A percentile compares a stretch with the other conserved stretches of the same genome.
These are phyloP conservation scores for Heterochromis multidens DNA, from an alignment of 2,113 vertebrate genomes.

Conservation along the genomic window DNA sequence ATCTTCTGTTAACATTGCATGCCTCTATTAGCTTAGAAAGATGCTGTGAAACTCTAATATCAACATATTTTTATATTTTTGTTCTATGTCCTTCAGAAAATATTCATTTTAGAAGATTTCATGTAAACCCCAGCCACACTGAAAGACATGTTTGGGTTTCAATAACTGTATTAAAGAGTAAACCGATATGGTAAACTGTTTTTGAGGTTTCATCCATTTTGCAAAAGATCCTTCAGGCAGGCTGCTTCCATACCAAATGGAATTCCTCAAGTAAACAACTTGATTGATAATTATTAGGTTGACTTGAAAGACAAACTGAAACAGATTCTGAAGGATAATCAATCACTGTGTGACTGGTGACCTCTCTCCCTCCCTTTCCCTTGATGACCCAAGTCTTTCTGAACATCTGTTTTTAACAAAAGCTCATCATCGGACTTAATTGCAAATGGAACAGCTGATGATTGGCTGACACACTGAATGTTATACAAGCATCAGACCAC, in stretches of 20 bases:
- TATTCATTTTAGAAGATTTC: not conserved
- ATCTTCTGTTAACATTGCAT: not conserved
- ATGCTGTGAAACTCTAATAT: not conserved
- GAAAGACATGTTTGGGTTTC: not conserved
- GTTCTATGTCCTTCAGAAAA: not conserved
- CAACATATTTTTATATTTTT: not conserved
- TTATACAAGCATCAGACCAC: not conserved
- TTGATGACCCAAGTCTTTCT: not conserved
- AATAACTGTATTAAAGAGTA: not conserved
- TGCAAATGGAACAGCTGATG: not conserved
- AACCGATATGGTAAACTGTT: not conserved
- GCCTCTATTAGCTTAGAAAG: not conserved
- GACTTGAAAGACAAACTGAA: slow-evolving; percentile 20
- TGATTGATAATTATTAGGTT: not conserved
- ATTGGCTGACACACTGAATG: not conserved
- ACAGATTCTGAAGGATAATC: not conserved
- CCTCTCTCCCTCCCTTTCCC: not conserved
- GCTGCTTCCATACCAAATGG: not conserved
- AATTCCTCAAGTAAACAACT: not conserved
- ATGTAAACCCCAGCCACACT: not conserved
- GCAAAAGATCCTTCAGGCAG: not conserved
- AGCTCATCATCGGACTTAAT: not conserved
- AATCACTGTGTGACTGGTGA: not conserved
- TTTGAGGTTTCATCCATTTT: not conserved
- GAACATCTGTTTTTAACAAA: slow-evolving; percentile 13